Conservation (phyloP, 2,888 invertebrate genomes). For the Phyllotreta cruciferae region DNA sequence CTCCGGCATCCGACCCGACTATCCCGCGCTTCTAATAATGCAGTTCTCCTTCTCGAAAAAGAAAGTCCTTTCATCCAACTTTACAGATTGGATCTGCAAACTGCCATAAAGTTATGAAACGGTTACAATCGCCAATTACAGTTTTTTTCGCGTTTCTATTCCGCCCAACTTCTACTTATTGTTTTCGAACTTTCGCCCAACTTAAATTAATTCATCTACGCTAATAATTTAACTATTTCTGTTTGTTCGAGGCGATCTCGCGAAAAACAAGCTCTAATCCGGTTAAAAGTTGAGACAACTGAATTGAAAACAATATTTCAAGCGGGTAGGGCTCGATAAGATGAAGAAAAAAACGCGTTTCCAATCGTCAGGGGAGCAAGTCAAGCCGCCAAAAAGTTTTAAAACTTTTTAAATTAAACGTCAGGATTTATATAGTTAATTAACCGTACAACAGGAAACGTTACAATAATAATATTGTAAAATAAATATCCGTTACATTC, state of each 20-base stretch:
- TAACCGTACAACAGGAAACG: not conserved
- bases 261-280: conserved; percentile 29
- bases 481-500: conserved; percentile 1
- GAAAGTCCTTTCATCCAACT: conserved; percentile 26
- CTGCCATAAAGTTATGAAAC: conserved; percentile 27
- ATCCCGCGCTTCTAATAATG: conserved; percentile 8
- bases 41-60: conserved; percentile 17
- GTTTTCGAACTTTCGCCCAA: conserved; percentile 12
- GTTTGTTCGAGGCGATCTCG: conserved; percentile 18
- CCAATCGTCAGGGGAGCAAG: conserved; percentile 9
- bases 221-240: conserved; percentile 24
- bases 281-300: conserved; percentile 27
- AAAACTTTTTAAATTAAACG: conserved; percentile 15
- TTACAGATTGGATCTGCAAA: conserved; percentile 28
- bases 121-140: conserved; percentile 30
- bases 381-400: conserved; percentile 19
- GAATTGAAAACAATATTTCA: conserved; percentile 31
- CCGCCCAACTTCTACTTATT: conserved; percentile 13
- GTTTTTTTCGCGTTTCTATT: conserved; percentile 12
- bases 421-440: conserved; percentile 3
- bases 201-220: conserved; percentile 28
- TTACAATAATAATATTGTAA: not conserved
- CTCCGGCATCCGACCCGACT: not conserved
- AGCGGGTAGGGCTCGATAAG: conserved; percentile 1
- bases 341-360: conserved; percentile 12